Percentiles rank a stretch among this genome's conserved stretches.
phyloP scores from a whole-genome alignment of 2,797 vertebrate species.

The Clarias platycephalus region DNA sequence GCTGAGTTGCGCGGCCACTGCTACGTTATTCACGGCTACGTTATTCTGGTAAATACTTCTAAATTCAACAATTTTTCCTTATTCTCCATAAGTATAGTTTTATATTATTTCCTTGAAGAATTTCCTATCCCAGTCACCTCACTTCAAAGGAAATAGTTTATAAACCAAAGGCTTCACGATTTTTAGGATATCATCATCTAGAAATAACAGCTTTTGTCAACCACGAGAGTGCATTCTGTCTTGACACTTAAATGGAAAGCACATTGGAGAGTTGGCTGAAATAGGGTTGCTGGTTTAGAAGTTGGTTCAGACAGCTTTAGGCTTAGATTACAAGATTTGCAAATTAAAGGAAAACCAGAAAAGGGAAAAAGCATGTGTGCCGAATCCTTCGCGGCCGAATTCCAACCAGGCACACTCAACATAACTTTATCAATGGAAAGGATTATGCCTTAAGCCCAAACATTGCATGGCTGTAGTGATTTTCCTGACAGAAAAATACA shows the following conservation, averaged over 20 bases:
- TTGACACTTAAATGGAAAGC: conserved; percentile 97
- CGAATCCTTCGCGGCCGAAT: conserved; percentile 77
- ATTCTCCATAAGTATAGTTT: conserved; percentile 48
- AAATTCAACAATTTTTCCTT: conserved; percentile 9
- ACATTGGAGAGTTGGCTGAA: conserved; percentile 89
- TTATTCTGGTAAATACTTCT: conserved; percentile 71
- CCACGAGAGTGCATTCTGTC: conserved; percentile 88
- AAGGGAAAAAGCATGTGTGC: conserved; percentile 80
- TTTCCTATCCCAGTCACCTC: conserved; percentile 24
- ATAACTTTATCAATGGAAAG: conserved; percentile 79
- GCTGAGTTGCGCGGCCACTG: conserved; percentile 68
- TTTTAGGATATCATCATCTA: conserved; percentile 87
- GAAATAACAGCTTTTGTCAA: conserved; percentile 90
- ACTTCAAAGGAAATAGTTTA: conserved; percentile 78
- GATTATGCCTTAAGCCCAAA: conserved; percentile 76
- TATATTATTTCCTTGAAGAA: conserved; percentile 35
- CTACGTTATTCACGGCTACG: conserved; percentile 63
- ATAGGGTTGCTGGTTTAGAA: conserved; percentile 81
- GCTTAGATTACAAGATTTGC: conserved; percentile 97
- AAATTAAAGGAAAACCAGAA: conserved; percentile 93
- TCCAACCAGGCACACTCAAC: conserved; percentile 69
- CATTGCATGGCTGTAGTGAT: conserved; percentile 73
- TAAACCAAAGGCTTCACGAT: conserved; percentile 80
- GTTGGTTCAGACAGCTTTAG: conserved; percentile 86
- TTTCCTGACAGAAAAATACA: conserved; percentile 69